phyloP scores from a whole-genome alignment of 2,113 vertebrate species.

The Eupsittula cactorum region DNA sequence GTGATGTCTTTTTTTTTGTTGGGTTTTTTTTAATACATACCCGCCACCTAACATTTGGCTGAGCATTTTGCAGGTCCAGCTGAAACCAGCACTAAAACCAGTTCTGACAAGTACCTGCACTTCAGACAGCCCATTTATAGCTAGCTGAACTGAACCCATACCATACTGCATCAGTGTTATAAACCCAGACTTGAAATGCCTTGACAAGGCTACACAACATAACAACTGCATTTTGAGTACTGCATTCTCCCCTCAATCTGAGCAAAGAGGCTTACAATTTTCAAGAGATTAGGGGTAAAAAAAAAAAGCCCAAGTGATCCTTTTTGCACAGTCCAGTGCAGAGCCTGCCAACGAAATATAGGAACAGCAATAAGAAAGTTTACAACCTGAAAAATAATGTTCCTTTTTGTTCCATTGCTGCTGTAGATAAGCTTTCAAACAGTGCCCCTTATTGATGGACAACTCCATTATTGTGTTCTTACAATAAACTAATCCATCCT shows the following conservation, averaged over 20 bases:
- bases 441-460: background rate
- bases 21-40: background rate
- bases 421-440: background rate
- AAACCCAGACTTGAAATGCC: background rate
- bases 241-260: background rate
- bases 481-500: background rate
- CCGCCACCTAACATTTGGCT: background rate
- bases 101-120: background rate
- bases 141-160: background rate
- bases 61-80: background rate
- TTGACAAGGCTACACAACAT: background rate
- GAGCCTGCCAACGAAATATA: background rate
- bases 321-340: background rate
- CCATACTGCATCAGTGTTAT: too few relatives aligned
- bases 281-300: background rate
- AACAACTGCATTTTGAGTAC: background rate
- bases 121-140: background rate
- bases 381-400: background rate
- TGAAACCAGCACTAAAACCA: background rate
- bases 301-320: background rate
- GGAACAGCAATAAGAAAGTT: background rate
- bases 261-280: background rate
- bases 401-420: background rate
- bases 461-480: background rate
- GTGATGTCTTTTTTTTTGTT: background rate